A percentile compares a stretch with the other conserved stretches of the same genome.
Conservation (phyloP, 2,888 invertebrate genomes). For the Elmis aenea region DNA sequence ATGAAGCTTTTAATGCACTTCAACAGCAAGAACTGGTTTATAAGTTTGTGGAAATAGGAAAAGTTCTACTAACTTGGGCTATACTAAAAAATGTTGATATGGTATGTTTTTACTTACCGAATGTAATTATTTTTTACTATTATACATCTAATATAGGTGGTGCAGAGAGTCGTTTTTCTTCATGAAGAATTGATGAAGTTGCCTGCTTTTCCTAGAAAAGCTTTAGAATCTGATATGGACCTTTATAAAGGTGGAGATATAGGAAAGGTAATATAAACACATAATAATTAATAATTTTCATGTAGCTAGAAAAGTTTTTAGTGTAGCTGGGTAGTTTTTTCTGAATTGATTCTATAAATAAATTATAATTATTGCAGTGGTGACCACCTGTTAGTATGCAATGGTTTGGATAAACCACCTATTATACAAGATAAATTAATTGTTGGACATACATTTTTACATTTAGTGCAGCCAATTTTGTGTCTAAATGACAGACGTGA, state of each 20-base stretch:
- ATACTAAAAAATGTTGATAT: conserved; percentile 88
- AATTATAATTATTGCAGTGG: no score
- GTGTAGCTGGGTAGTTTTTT: neutral
- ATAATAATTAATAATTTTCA: neutral
- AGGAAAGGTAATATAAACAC: conserved; percentile 60
- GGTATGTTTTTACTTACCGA: conserved; percentile 49
- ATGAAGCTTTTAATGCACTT: conserved; percentile 83
- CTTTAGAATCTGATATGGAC: conserved; percentile 93
- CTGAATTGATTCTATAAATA: no score
- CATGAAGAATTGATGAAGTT: conserved; percentile 98
- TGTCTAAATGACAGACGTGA: no score
- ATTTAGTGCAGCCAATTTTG: no score
- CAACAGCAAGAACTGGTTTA: conserved; percentile 86
- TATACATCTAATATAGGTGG: conserved; percentile 57
- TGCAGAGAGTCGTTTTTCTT: conserved; percentile 94
- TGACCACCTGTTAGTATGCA: no score
- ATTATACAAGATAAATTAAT: no score
- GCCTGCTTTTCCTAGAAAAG: conserved; percentile 96
- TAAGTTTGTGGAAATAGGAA: conserved; percentile 97
- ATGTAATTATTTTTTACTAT: neutral
- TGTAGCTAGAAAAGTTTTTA: neutral
- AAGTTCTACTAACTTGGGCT: conserved; percentile 87
- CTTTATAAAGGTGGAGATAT: conserved; percentile 84
- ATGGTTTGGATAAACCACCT: no score
- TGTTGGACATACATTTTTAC: no score